Base-by-base conservation (phyloP, 2,113 vertebrate species). In the Hippocampus abdominalis region DNA sequence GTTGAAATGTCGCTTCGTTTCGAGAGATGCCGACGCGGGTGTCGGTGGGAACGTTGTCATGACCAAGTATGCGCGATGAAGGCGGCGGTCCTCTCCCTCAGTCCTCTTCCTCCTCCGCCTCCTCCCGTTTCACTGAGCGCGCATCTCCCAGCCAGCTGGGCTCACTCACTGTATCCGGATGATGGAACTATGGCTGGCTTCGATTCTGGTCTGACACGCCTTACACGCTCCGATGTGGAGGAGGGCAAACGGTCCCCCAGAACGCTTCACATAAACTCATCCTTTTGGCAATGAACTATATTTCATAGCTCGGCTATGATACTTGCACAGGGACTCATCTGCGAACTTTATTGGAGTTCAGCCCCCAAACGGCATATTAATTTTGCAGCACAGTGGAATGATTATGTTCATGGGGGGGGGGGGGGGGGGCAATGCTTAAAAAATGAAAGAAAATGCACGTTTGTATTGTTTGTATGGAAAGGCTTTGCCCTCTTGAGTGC, bases 101-200 rank as follows among this genome's bases (percentile, higher is more conserved):
- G 18, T 51, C 48, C 21, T 54, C 51, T 9, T 49, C 64, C 20
- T 25, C 48, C 46, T 32, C 51, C 74, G 81, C 9, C 80, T 81
- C 84, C 77, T 66, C 46, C 67, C 46, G 61, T 74, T 73, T 80
- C 72, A 78, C 76, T 77, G 78, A 80, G 87, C 77, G 85, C 79
- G 80, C 86, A 80, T 88, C 83, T 82, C 83, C 84, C 84, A 71
- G 51, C n/a, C 51, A 54, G 84, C 86, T 80, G 70, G 77, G 73
- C 83, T 87, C 86, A 78, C 86, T 88, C 87, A 66, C 83, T 84
- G 76, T 87, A 71, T 88, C 81, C 87, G 57, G 88, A 86, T 75
- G 87, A 88, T 66, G 82, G 84, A 83, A 81, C 84, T 63, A 44
- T 74, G 86, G 83, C 77, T 86, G 74, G 84, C 76, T 81, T 60